Conservation (phyloP, 2,113 vertebrate species). For the Thymallus thymallus region DNA sequence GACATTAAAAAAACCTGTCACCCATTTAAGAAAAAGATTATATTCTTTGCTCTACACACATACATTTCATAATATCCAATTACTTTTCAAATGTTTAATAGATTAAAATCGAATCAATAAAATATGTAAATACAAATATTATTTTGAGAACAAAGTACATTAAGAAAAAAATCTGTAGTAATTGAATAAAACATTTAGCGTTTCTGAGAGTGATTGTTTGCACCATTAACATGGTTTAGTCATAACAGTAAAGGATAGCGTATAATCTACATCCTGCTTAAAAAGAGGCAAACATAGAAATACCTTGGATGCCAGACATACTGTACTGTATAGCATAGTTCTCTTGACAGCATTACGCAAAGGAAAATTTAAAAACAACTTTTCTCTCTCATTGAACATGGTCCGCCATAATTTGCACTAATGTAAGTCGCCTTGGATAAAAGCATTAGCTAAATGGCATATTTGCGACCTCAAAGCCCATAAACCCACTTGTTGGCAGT, state of each 20-base stretch:
- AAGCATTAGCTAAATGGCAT: too few species aligned
- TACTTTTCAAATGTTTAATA: not conserved
- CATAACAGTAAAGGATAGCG: not conserved
- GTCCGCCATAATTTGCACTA: not conserved
- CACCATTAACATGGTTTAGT: not conserved
- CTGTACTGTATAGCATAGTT: not conserved
- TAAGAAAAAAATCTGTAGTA: not conserved
- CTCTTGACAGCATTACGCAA: not conserved
- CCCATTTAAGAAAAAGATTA: not conserved
- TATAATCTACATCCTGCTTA: conserved; percentile 1
- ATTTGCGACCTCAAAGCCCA: not conserved
- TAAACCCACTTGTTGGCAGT: not conserved
- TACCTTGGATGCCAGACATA: conserved; percentile 5
- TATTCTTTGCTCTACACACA: not conserved
- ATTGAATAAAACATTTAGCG: not conserved
- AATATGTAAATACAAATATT: not conserved
- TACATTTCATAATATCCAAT: not conserved
- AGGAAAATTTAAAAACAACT: not conserved
- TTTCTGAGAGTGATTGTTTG: not conserved
- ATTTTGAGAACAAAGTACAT: not conserved
- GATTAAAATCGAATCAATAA: not conserved
- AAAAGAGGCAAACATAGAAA: conserved; percentile 5
- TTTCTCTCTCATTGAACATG: not conserved
- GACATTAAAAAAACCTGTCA: not conserved
- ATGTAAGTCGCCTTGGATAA: not conserved